phyloP scores from a whole-genome alignment of 2,888 invertebrate species.

The Sarcophaga rosellei region DNA sequence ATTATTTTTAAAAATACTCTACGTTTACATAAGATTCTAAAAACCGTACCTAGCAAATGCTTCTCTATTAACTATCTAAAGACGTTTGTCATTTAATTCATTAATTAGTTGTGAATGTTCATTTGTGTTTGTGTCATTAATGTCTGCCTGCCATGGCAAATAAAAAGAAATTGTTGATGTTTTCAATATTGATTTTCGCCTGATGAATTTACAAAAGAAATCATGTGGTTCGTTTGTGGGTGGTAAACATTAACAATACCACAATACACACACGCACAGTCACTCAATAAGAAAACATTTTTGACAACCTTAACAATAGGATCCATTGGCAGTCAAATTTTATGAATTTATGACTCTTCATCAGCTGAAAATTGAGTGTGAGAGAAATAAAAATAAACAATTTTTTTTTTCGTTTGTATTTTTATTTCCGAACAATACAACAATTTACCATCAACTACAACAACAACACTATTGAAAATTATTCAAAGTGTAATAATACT shows the following conservation, averaged over 20 bases:
- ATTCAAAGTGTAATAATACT: no score
- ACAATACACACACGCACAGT: neutral
- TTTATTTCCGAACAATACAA: no score
- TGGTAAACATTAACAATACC: neutral
- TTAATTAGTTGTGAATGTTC: neutral
- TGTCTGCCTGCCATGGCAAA: neutral
- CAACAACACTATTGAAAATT: no score
- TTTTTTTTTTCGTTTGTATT: no score
- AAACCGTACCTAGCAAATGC: neutral
- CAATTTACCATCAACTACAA: no score
- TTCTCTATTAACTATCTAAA: neutral
- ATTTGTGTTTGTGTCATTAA: neutral
- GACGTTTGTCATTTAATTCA: neutral
- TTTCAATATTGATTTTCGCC: constrained; percentile 19
- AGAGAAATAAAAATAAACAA: no score
- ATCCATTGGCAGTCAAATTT: no score
- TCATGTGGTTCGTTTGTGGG: neutral
- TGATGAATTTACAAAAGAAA: constrained; percentile 20
- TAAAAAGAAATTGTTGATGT: neutral
- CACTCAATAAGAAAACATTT: neutral
- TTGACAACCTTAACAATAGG: neutral
- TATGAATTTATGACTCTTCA: no score
- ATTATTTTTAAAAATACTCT: neutral
- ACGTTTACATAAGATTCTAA: neutral
- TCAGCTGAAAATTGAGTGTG: no score